Base-by-base conservation (phyloP, 53 echinoderm and acorn worm species). In the Patiria pectinifera region DNA sequence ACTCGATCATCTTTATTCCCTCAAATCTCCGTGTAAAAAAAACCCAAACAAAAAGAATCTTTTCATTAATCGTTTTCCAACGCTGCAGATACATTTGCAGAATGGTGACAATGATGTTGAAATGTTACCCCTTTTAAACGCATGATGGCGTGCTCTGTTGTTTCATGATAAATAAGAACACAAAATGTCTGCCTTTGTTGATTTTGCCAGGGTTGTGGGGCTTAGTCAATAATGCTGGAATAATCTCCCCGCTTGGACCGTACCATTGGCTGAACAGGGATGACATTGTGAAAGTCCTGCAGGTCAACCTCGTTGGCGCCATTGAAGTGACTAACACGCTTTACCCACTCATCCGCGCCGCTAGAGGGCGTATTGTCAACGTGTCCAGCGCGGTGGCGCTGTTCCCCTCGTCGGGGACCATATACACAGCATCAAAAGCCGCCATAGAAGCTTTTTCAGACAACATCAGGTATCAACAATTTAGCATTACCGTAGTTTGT, bases 191-290 rank as follows among this genome's bases (percentile, higher is more conserved):
- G 6, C 21, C 7, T 18, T 74, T 0, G 2, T 74, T 74, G 21
- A 9, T 74, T 78, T 58, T 60, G 1, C 24, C 62, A 93, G 93
- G 88, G n/a, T 88, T 93, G 43, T 93, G 93, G 89, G 93, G 93
- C 47, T 75, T 93, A 45, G 93, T 93, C 9, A 93, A 93, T 62
- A 93, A 93, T 48, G 93, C 93, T 43, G 93, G 93, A 18, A 82
- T 93, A 10, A 82, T 89, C n/a, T 82, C 71, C 6, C 82, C 89
- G 47, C 82, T 89, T 76, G 93, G 88, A 26, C 82, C 71, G 11
- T 93, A 82, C 45, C 89, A 93, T 60, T 92, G 92, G 92, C 66
- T 85, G 78, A 92, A 69, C 46, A 85, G 85, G 58, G 92, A 85
- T 6, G 92, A 92, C 61, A 53, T 92, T 45, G 24, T 62, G 7